Percentiles rank a stretch among this genome's conserved stretches.
Evolutionary conservation across 1,140 invertebrate genomes (phyloP).

Genomic region (Luehdorfia chinensis): DNA sequence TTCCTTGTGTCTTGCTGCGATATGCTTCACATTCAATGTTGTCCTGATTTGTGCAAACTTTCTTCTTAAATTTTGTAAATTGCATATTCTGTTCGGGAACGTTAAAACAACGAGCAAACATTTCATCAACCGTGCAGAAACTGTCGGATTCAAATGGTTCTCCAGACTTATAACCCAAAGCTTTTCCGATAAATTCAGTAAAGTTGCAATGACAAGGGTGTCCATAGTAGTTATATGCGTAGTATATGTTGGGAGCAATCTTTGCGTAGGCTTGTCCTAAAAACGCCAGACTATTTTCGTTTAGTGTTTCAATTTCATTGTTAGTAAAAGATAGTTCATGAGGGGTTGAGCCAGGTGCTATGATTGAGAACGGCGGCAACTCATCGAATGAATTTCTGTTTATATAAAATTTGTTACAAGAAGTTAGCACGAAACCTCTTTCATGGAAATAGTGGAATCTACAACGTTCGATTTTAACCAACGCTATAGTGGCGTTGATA

Average conservation of each 20-base stretch:
- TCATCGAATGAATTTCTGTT: slow-evolving; percentile 81
- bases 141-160: slow-evolving; percentile 78
- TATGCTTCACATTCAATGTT: slow-evolving; percentile 72
- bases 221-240: slow-evolving; percentile 81
- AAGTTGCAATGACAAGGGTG: slow-evolving; percentile 81
- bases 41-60: slow-evolving; percentile 76
- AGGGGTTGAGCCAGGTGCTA: slow-evolving; percentile 49
- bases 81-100: slow-evolving; percentile 79
- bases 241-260: slow-evolving; percentile 65
- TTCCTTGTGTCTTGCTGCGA: slow-evolving; percentile 51
- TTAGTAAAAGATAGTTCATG: slow-evolving; percentile 80
- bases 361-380: slow-evolving; percentile 78
- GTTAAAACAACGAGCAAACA: slow-evolving; percentile 81
- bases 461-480: slow-evolving; percentile 79
- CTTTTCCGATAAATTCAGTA: slow-evolving; percentile 74
- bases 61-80: slow-evolving; percentile 80
- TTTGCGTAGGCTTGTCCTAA: slow-evolving; percentile 72
- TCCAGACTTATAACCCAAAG: slow-evolving; percentile 58
- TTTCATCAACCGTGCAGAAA: slow-evolving; percentile 79
- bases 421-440: slow-evolving; percentile 78
- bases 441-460: slow-evolving; percentile 78
- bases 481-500: slow-evolving; percentile 80
- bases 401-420: slow-evolving; percentile 81
- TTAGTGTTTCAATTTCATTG: slow-evolving; percentile 79
- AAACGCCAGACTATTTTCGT: slow-evolving; percentile 76